Percentiles rank a stretch among this genome's conserved stretches.
These are phyloP conservation scores for Ashinkailepas kermadecensis DNA, from an alignment of 2,888 invertebrate genomes.

Conservation along the genomic window DNA sequence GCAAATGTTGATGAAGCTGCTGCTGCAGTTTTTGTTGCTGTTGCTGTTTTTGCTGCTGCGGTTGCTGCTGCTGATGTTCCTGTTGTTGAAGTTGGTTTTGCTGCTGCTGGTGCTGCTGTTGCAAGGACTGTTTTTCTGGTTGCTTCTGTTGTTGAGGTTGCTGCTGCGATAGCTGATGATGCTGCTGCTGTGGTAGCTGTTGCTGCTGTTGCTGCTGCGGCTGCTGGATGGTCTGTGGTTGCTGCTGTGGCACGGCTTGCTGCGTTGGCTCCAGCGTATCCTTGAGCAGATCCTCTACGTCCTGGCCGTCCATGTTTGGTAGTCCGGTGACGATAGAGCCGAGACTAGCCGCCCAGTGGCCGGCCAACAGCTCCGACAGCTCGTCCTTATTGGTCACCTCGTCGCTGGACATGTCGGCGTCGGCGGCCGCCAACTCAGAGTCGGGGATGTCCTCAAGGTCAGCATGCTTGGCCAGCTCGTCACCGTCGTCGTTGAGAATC, in stretches of 20 bases:
- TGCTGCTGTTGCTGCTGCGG: conserved; percentile 23
- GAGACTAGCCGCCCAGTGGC: background rate
- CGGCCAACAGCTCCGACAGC: conserved; percentile 8
- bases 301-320: conserved; percentile 67
- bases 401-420: conserved; percentile 2
- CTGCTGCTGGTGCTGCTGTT: conserved; percentile 16
- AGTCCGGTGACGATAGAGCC: conserved; percentile 21
- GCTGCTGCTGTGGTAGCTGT: no score
- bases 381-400: conserved; percentile 3
- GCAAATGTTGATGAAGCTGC: no score
- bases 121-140: background rate
- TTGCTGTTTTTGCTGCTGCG: no score
- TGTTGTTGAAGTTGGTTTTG: background rate
- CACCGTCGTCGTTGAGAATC: conserved; percentile 56
- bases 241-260: conserved; percentile 23
- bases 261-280: conserved; percentile 56
- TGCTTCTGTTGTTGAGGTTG: no score
- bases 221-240: conserved; percentile 21
- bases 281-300: conserved; percentile 86
- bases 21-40: no score
- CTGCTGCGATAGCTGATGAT: conserved; percentile 15
- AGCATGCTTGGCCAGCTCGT: conserved; percentile 10
- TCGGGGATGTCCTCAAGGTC: conserved; percentile 18
- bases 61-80: no score
- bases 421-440: background rate